phyloP scores from a whole-genome alignment of 2,888 invertebrate species.

The Drosophila mettleri region DNA sequence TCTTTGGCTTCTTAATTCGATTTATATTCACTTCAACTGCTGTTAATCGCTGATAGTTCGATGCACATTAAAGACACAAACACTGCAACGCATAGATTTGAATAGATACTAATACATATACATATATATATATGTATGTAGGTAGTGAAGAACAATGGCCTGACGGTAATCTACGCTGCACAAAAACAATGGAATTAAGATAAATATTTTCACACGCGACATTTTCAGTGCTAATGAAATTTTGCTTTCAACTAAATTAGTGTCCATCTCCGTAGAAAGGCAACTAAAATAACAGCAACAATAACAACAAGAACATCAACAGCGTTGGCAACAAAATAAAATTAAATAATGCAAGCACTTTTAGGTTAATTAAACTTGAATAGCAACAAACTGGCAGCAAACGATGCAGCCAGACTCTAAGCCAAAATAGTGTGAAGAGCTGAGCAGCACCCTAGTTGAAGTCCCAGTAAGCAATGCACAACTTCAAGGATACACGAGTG shows the following conservation, averaged over 20 bases:
- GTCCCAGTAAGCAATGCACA: conserved; percentile 11
- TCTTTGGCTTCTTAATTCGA: background rate
- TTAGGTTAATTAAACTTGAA: conserved; percentile 82
- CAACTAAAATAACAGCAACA: conserved; percentile 23
- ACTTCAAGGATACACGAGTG: conserved; percentile 41
- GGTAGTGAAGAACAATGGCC: conserved; percentile 16
- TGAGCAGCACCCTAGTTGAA: conserved; percentile 14
- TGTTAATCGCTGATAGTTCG: conserved; percentile 1
- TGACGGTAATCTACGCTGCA: conserved; percentile 22
- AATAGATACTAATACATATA: conserved; percentile 7
- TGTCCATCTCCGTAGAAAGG: conserved; percentile 40
- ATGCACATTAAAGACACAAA: conserved; percentile 22
- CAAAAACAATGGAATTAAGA: conserved; percentile 65
- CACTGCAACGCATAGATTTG: background rate
- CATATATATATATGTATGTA: conserved; percentile 5
- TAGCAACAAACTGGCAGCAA: conserved; percentile 70
- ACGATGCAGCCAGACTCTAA: conserved; percentile 55
- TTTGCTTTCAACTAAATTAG: conserved; percentile 77
- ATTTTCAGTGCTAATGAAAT: conserved; percentile 77
- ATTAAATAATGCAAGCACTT: conserved; percentile 81
- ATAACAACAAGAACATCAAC: conserved; percentile 13
- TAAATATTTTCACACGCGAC: conserved; percentile 79
- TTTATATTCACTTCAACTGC: background rate
- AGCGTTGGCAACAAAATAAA: conserved; percentile 64
- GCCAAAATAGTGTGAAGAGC: conserved; percentile 48